Base-by-base conservation (phyloP, 1,140 invertebrate species). In the Heterodera schachtii region DNA sequence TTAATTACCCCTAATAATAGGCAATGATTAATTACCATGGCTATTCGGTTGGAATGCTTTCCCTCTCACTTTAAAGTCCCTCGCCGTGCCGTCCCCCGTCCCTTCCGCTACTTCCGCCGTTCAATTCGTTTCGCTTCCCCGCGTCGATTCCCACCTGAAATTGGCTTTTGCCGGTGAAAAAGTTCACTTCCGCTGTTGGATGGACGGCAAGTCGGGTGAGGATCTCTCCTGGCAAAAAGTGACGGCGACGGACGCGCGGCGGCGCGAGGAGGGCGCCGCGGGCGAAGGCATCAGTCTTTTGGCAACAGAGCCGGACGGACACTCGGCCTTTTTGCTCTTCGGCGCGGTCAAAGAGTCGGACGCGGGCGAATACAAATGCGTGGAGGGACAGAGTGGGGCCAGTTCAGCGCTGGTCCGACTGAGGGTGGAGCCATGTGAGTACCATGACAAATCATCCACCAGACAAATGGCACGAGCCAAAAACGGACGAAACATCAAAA, bases 311-410 rank as follows among this genome's bases (percentile, higher is more conserved):
- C 64, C 49, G 9, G 77, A 78, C 70, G 60, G 44, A 5, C 77
- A 78, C n/a, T 78, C 77, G 11, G 77, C 70, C 13, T 78, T 78
- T 78, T 8, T 78, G 77, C 69, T 78, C 8, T 78, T 78, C 60
- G 49, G 70, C n/a, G 31, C 66, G 13, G 77, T 78, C 31, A 78
- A 41, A n/a, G 43, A 78, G 70, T 21, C 77, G 0, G 77, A 78
- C 70, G 64, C 57, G 13, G 77, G 77, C 31, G 70, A 69, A 16
- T 78, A 78, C 47, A 64, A 78, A 44, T 78, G 77, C 21, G 31
- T 69, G 3, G 77, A 78, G 13, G 52, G 47, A 43, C 64, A 44
- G 7, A 66, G 60, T 5, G 77, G 77, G 13, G 64, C 77, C 7
- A 43, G 31, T 31, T 78, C 77, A 31, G 43, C 77, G 2, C 11